Evolutionary conservation across 2,797 vertebrate genomes (phyloP), one percentile per base, ranked within the genome.

Genomic region (Hipposideros larvatus): DNA sequence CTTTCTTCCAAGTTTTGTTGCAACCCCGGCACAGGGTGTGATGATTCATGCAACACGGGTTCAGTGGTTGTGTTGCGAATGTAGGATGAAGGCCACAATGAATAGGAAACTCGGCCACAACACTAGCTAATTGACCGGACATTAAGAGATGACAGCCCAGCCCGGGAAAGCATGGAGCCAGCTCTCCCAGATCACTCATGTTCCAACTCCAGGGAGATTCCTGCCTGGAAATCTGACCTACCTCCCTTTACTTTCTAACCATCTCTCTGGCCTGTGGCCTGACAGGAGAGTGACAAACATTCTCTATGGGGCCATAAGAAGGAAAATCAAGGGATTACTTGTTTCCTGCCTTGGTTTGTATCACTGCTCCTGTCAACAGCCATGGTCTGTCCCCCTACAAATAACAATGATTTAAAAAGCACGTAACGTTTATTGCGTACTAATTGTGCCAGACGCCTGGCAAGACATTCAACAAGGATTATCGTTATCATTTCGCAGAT

Each of bases 1-100:
- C 24, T 68, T 55, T 80, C 57, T 68, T 13, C 26, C 18, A 2
- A 1, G 10, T 2, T 22, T 11, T 19, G 16, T 31, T 26, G 9
- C 16, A 9, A 70, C 11, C 4, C 19, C 57, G 2, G 9, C 18
- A 13, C 53, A 43, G 7, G 15, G 19, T 9, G 70, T 8, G 53
- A 2, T 7, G 2, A 59, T 2, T 37, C n/a, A 2, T 24, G 0
- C 18, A 26, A 77, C 82, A 53, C 0, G 2, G 2, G 14, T 4
- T 31, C 11, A 4, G 31, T 2, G 2, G 18, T 11, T 71, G 8
- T 10, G 3, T 61, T 66, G 59, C 14, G 51, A 70, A 46, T 31
- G 18, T 21, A 61, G 26, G 2, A 11, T 4, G 61, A 28, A 78
- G 37, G 37, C 10, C 48, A 28, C 18, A 15, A 18, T 41, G 74